Base-by-base conservation (phyloP, 1,140 invertebrate species). In the Drosophila virilis region DNA sequence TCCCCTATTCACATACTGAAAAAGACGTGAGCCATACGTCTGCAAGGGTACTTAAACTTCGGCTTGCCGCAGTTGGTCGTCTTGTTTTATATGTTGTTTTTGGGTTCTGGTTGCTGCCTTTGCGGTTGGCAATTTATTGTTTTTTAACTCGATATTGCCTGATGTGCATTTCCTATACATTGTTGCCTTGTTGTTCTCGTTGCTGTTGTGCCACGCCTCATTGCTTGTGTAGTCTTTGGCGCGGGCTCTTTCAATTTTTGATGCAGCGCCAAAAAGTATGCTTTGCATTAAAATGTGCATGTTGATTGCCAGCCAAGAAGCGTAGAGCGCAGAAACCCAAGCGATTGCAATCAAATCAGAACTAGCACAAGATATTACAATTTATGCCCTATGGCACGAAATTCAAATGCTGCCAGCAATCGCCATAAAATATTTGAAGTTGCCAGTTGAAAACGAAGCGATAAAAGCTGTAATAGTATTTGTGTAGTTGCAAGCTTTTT, bases 51-150 rank as follows among this genome's bases (percentile, higher is more conserved):
- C 6, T 28, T 4, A 28, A 28, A 3, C 22, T 28, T 28, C 22
- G 22, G 22, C 5, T 28, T 28, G 22, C 22, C 5, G 4, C 22
- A 28, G 22, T 5, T 28, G 6, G 22, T 28, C 22, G 22, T 5
- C 22, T 22, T 37, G 12, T 73, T 22, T 68, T 43, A 17, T 58
- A 57, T 17, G n/a, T 7, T 12, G 46, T 48, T 42, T 45, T 40
- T 54, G 38, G 35, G 10, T 42, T 51, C 42, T 48, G 48, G 33
- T 52, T 62, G 38, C 58, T 69, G 3, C 22, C 22, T 28, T 28
- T 28, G 66, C 48, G 71, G 71, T 74, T 66, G 72, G 67, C 69
- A 80, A 89, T 89, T 89, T 89, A 88, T 88, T 89, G 76, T 88
- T 77, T 80, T 78, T 64, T 74, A 88, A 82, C 78, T 88, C 72